Base-by-base conservation (phyloP, 2,888 invertebrate species). In the Andricus curvator region DNA sequence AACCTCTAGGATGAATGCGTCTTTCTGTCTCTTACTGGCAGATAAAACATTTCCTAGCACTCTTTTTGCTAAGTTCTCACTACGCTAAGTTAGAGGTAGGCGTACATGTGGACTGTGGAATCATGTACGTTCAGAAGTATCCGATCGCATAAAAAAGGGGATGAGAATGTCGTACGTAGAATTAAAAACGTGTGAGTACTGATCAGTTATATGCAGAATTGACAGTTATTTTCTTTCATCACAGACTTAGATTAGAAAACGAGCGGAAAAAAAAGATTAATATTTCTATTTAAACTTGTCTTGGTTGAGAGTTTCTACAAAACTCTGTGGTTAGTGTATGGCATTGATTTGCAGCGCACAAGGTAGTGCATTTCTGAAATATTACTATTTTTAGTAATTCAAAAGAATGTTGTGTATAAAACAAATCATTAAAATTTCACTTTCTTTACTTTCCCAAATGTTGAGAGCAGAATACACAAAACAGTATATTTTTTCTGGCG, bases 281-380 rank as follows among this genome's bases (percentile, higher is more conserved):
- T 48, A 48, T 70, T 70, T 70, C 17, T 51, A 70, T 70, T 70
- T 20, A 51, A 29, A 51, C 48, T 70, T 20, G 48, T 51, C 11
- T 51, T 70, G 25, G 48, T 70, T 70, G 51, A 51, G 48, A 70
- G 48, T 70, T 29, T 70, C 20, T 70, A 48, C 4, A 51, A 51
- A 70, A 17, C 29, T 51, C 70, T 51, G 48, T 48, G 25, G 51
- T 48, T 70, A 70, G 20, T 48, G 51, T 51, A 51, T 51, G 29
- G n/a, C 51, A 70, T 48, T 51, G 51, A 70, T 70, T 51, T 70
- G 29, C 70, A 70, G 51, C 33, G 70, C 70, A 70, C 51, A 70
- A 70, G 70, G 13, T 29, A 11, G 13, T 22, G n/a, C 68, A 70
- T 70, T 70, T 29, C 51, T 20, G 20, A 33, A 70, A 70, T 25